Percentiles rank a stretch among this genome's conserved stretches.
These are phyloP conservation scores for Microtus montanus DNA, from an alignment of 2,113 vertebrate species.

Conservation along the genomic window DNA sequence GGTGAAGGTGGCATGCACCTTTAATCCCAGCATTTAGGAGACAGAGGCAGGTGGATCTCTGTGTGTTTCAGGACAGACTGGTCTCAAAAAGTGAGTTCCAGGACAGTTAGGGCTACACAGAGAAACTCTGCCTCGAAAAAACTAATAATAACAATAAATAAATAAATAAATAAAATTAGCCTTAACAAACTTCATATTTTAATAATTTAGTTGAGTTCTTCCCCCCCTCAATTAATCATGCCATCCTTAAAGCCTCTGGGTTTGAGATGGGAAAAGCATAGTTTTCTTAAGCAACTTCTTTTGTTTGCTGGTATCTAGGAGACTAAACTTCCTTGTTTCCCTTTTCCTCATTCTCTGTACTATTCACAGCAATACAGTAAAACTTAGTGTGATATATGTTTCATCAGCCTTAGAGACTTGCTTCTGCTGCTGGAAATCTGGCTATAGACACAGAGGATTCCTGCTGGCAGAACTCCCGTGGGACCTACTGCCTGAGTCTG, in stretches of 20 bases:
- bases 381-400: neutral
- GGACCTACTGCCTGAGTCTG: neutral
- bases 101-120: neutral
- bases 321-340: neutral
- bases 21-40: neutral
- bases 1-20: rapidly evolving
- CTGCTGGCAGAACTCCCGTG: neutral
- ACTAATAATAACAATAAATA: neutral
- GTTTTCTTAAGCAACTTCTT: neutral
- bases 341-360: neutral
- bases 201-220: neutral
- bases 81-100: neutral
- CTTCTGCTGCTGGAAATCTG: neutral
- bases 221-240: neutral
- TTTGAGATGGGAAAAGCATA: slow-evolving; percentile 23
- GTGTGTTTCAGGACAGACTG: neutral
- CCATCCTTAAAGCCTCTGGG: neutral
- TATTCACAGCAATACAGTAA: neutral
- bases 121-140: neutral
- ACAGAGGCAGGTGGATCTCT: neutral
- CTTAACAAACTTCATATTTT: neutral
- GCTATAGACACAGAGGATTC: neutral
- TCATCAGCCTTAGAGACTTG: neutral
- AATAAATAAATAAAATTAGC: neutral
- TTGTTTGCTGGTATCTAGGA: neutral